Evolutionary conservation across 2,888 invertebrate species (phyloP).

Genomic region (Nesidiocoris tenuis): DNA sequence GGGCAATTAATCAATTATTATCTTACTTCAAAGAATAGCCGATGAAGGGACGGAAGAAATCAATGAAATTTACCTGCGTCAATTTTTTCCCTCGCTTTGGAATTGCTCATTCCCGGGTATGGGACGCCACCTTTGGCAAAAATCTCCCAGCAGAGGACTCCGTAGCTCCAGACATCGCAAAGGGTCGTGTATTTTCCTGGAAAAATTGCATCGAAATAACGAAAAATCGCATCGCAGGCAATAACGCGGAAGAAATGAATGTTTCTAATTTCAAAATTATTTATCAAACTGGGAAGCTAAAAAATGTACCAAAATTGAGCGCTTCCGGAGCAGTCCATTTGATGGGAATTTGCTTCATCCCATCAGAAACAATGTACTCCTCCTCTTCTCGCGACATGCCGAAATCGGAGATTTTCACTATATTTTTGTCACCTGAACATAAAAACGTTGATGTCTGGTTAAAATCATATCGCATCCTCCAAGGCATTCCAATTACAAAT

Average conservation of each 20-base stretch:
- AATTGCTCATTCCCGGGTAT: constrained; percentile 90
- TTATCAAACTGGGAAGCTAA: too few species aligned
- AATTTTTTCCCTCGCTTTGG: constrained; percentile 89
- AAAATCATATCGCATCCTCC: too few species aligned
- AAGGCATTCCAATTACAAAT: too few species aligned
- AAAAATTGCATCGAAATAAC: constrained; percentile 50
- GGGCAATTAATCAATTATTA: too few species aligned
- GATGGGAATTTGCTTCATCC: constrained; percentile 97
- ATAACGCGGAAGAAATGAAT: too few species aligned
- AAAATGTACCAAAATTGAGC: constrained; percentile 79
- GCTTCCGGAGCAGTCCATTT: constrained; percentile 99
- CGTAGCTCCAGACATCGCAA: constrained; percentile 97
- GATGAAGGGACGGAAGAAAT: too few species aligned
- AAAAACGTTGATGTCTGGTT: constrained; percentile 14
- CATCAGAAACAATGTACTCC: constrained; percentile 94
- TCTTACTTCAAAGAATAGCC: too few species aligned
- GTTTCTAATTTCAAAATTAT: too few species aligned
- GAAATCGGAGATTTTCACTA: constrained; percentile 95
- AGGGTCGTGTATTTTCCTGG: constrained; percentile 88
- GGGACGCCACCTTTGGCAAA: constrained; percentile 92
- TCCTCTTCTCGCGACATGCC: constrained; percentile 97
- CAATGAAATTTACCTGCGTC: constrained; percentile 87
- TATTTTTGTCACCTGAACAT: constrained; percentile 69
- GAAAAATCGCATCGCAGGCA: too few species aligned
- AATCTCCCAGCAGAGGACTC: constrained; percentile 94